Evolutionary conservation across 1,140 invertebrate genomes (phyloP), one percentile per base, ranked within the genome.

Genomic region (Ceratina japonica): DNA sequence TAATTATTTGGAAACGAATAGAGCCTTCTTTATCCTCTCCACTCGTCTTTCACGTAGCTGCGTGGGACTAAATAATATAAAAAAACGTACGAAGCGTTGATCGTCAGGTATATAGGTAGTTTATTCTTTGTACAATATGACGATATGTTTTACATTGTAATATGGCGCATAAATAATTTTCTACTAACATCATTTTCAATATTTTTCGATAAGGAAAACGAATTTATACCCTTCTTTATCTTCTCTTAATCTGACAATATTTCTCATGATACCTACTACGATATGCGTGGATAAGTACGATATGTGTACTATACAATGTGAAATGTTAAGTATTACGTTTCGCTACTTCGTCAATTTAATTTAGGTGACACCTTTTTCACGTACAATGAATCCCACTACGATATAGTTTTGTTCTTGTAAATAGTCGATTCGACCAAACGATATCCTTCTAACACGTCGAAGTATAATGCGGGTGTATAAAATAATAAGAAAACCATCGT

Each of bases 91-190:
- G 27, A 69, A 69, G 52, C 15, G 2, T 24, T 52, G 18, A 1
- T 24, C 76, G 74, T 72, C 66, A 78, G 49, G 12, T 80, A 79
- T 86, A 84, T 37, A 44, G 37, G 37, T 44, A 54, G 37, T 81
- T 87, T 86, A 81, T 86, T 87, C 82, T 89, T 86, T 89, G 87
- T 89, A 87, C 87, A 89, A 84, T 88, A 81, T 80, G 86, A 82
- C 81, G 86, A 88, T 88, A 86, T 87, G 84, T 82, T 86, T 44
- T 86, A 87, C 84, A 87, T 83, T 81, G 70, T 85, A 80, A 78
- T 80, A 87, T 87, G 83, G 79, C 81, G 79, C 81, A 88, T 79
- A 82, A 82, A 83, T 71, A 84, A 85, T 81, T 83, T 72, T 81
- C 68, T 74, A 68, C 24, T 51, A 20, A 20, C 61, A 81, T 62